Conservation (phyloP, 2,113 vertebrate species). For the Meles meles region DNA sequence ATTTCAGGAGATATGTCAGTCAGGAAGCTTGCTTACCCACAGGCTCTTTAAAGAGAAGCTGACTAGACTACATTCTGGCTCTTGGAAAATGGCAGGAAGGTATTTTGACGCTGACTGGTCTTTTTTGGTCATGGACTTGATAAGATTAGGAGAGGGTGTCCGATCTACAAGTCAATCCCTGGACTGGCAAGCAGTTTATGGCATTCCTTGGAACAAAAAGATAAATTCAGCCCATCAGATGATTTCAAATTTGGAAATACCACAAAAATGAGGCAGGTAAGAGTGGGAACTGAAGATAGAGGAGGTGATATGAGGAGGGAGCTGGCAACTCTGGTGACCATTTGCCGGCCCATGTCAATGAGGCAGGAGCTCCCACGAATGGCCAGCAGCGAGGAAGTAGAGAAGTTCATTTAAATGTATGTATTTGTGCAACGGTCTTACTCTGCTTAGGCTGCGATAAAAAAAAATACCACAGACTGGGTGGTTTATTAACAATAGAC, state of each 20-base stretch:
- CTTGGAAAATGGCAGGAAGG: neutral
- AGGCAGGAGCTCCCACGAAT: neutral
- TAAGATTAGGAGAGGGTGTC: neutral
- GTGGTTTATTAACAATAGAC: neutral
- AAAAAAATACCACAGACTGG: neutral
- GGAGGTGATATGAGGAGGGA: neutral
- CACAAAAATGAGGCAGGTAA: neutral
- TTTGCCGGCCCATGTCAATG: neutral
- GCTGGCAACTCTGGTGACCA: accelerated
- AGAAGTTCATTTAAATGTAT: neutral
- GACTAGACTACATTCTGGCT: neutral
- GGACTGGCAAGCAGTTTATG: neutral
- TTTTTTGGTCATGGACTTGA: neutral
- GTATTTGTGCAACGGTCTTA: neutral
- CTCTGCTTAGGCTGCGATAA: neutral
- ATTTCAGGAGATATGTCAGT: neutral
- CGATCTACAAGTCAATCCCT: neutral
- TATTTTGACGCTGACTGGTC: neutral
- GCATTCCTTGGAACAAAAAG: neutral
- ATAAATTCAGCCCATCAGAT: neutral
- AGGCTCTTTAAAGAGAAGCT: neutral
- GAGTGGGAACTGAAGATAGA: neutral
- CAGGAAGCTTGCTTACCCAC: neutral
- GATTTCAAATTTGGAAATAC: neutral
- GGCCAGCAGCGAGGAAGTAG: neutral